Conservation (phyloP, 2,888 invertebrate species). For the Dicranocentrus wangi region DNA sequence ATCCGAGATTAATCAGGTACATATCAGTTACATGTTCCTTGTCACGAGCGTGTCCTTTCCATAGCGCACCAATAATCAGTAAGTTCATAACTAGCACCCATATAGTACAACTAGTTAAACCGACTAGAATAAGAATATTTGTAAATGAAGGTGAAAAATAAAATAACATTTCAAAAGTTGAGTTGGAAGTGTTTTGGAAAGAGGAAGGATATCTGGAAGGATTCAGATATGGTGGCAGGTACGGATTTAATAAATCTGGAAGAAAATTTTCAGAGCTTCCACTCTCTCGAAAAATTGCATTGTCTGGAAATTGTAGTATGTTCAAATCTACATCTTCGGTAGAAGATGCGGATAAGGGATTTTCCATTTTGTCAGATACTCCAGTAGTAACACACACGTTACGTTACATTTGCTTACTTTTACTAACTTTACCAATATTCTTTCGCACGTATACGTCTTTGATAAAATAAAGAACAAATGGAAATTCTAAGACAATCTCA, state of each 20-base stretch:
- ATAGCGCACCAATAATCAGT: conserved; percentile 61
- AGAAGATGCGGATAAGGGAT: background rate
- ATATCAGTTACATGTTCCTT: conserved; percentile 65
- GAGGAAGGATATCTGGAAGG: conserved; percentile 53
- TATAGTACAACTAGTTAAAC: conserved; percentile 55
- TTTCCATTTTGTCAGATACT: conserved; percentile 8
- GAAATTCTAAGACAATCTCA: too few species aligned
- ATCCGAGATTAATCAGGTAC: conserved; percentile 65
- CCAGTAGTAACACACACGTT: too few species aligned
- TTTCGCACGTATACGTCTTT: too few species aligned
- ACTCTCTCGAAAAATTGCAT: conserved; percentile 28
- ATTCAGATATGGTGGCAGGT: conserved; percentile 50
- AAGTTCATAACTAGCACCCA: conserved; percentile 69
- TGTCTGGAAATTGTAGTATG: conserved; percentile 15
- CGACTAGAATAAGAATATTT: conserved; percentile 60
- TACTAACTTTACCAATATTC: too few species aligned
- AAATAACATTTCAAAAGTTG: conserved; percentile 55
- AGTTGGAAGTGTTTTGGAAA: conserved; percentile 50
- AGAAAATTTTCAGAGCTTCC: conserved; percentile 21
- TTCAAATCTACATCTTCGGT: background rate
- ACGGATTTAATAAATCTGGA: conserved; percentile 33
- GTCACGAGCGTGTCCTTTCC: conserved; percentile 54
- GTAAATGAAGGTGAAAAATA: conserved; percentile 63
- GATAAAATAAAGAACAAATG: too few species aligned
- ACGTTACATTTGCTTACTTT: too few species aligned